Evolutionary conservation across 1,140 invertebrate species (phyloP).

Genomic region (Marisa cornuarietis): DNA sequence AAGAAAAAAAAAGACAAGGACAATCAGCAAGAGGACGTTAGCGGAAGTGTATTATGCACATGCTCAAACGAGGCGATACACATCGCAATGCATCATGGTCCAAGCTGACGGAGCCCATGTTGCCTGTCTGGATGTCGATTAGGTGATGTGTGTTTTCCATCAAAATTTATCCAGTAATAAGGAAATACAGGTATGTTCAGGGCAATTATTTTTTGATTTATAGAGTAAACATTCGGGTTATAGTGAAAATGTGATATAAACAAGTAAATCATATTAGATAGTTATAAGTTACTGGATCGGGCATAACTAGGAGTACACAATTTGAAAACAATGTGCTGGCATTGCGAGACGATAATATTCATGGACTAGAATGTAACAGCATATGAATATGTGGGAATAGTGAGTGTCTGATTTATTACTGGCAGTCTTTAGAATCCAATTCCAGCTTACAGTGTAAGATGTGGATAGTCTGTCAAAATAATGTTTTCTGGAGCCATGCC

Average conservation of each 20-base stretch:
- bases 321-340: slow-evolving; percentile 6
- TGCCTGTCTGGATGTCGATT: slow-evolving; percentile 3
- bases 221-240: background rate
- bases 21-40: too few species aligned
- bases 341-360: background rate
- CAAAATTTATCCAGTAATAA: background rate
- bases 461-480: too few species aligned
- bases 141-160: slow-evolving; percentile 11
- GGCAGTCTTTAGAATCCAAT: too few species aligned
- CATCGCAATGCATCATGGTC: slow-evolving; percentile 8
- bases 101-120: slow-evolving; percentile 7
- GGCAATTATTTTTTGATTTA: background rate
- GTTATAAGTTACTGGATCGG: too few species aligned
- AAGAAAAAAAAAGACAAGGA: too few species aligned
- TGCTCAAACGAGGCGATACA: background rate
- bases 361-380: too few species aligned
- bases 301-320: background rate
- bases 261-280: too few species aligned
- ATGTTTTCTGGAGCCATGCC: too few species aligned
- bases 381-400: too few species aligned
- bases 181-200: background rate
- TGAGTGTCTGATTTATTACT: too few species aligned
- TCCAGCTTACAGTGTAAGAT: too few species aligned
- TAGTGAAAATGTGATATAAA: background rate
- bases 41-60: slow-evolving; percentile 3